A percentile compares a stretch with the other conserved stretches of the same genome.
Evolutionary conservation across 2,113 vertebrate species (phyloP).

Genomic region (Cnemophilus loriae): DNA sequence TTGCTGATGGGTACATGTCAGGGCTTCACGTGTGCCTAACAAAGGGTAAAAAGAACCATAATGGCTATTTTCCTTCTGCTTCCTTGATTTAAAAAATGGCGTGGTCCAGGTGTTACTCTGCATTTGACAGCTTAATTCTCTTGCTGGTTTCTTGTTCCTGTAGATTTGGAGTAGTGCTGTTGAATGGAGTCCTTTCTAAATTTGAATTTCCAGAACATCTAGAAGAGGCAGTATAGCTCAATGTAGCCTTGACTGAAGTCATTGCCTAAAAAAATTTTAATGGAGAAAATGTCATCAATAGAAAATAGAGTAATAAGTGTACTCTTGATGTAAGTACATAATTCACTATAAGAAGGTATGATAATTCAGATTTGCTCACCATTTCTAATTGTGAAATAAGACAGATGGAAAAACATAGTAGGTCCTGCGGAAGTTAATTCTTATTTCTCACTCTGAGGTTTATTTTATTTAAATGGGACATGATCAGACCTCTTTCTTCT

Average conservation of each 20-base stretch:
- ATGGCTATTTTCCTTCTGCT: neutral
- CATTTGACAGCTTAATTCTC: neutral
- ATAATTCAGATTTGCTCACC: neutral
- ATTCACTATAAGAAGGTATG: neutral
- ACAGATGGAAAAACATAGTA: neutral
- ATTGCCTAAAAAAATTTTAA: neutral
- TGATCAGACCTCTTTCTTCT: neutral
- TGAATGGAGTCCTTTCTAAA: neutral
- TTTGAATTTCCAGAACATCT: neutral
- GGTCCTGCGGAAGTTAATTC: neutral
- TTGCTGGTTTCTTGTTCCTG: neutral
- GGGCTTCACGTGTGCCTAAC: neutral
- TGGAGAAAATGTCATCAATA: neutral
- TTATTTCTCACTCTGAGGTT: neutral
- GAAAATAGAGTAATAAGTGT: neutral
- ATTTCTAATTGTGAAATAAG: neutral
- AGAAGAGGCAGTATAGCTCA: neutral
- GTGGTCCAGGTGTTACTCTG: neutral
- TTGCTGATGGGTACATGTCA: neutral
- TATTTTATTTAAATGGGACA: neutral
- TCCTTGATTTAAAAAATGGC: neutral
- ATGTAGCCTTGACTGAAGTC: neutral
- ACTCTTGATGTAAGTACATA: neutral
- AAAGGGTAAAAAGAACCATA: neutral
- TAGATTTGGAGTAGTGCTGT: neutral